Evolutionary conservation across 2,888 invertebrate genomes (phyloP).

Genomic region (Drosophila nigritarsus): DNA sequence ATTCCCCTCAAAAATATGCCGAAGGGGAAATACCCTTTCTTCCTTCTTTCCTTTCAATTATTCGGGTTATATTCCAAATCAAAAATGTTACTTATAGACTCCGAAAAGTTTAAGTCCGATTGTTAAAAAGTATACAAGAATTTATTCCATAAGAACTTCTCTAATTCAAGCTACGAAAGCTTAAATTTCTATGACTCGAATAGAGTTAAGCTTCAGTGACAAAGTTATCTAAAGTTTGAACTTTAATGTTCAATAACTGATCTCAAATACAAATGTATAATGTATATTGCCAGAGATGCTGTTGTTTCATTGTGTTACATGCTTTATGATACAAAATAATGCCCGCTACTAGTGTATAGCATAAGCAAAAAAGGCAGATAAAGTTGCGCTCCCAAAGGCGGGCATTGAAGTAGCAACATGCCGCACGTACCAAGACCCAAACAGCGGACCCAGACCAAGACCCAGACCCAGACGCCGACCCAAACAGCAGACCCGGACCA

Average conservation of each 20-base stretch:
- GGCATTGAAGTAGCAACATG: conserved; percentile 51
- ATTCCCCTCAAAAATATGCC: neutral
- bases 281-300: neutral
- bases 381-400: conserved; percentile 51
- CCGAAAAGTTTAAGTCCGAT: neutral
- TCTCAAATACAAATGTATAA: neutral
- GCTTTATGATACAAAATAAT: neutral
- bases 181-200: neutral
- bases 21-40: neutral
- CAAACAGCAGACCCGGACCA: conserved; percentile 25
- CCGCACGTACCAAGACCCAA: conserved; percentile 67
- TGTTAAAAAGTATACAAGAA: neutral
- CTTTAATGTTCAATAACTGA: neutral
- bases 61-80: neutral
- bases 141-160: neutral
- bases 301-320: neutral
- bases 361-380: conserved; percentile 37
- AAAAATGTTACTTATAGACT: neutral
- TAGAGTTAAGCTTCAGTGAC: neutral
- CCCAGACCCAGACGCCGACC: conserved; percentile 23
- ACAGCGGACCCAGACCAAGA: conserved; percentile 26
- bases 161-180: neutral
- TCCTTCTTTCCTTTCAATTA: too few relatives aligned
- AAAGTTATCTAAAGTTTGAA: neutral
- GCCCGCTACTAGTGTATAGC: neutral